phyloP scores from a whole-genome alignment of 2,113 vertebrate genomes.

The Caranx ignobilis region DNA sequence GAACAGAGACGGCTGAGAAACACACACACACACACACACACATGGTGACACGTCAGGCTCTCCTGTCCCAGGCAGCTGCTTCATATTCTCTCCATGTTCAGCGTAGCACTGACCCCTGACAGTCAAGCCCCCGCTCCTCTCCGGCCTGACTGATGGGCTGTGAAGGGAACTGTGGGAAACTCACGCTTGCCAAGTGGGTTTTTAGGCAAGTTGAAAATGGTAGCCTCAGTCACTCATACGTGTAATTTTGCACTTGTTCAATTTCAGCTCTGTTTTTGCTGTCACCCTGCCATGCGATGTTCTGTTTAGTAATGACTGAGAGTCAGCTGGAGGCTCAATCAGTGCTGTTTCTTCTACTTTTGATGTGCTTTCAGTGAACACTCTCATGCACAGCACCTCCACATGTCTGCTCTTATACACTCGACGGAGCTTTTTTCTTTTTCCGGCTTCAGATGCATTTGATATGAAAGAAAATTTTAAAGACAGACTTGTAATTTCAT shows the following conservation, averaged over 20 bases:
- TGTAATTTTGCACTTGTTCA: slow-evolving; percentile 70
- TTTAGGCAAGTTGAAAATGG: slow-evolving; percentile 68
- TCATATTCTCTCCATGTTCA: slow-evolving; percentile 74
- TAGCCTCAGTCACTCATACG: slow-evolving; percentile 58
- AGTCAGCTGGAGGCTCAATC: slow-evolving; percentile 26
- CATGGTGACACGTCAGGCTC: slow-evolving; percentile 38
- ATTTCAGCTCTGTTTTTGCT: slow-evolving; percentile 44
- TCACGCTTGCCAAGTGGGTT: slow-evolving; percentile 67
- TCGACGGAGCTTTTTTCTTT: neutral
- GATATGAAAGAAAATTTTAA: neutral
- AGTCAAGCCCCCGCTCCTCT: slow-evolving; percentile 55
- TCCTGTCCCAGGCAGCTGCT: slow-evolving; percentile 72
- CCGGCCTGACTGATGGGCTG: slow-evolving; percentile 73
- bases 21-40: slow-evolving; percentile 30
- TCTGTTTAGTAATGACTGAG: slow-evolving; percentile 19
- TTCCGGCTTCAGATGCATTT: slow-evolving; percentile 21
- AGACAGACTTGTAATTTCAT: slow-evolving; percentile 11
- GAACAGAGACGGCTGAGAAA: slow-evolving; percentile 7
- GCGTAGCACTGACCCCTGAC: slow-evolving; percentile 69
- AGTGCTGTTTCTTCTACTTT: neutral
- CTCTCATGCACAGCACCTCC: neutral
- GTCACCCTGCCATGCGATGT: slow-evolving; percentile 22
- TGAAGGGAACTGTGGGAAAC: slow-evolving; percentile 76
- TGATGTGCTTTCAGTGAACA: slow-evolving; percentile 7
- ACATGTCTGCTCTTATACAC: neutral